These are phyloP conservation scores for Oikopleura albicans DNA, from an alignment of 23 tunicate species.

Conservation along the genomic window DNA sequence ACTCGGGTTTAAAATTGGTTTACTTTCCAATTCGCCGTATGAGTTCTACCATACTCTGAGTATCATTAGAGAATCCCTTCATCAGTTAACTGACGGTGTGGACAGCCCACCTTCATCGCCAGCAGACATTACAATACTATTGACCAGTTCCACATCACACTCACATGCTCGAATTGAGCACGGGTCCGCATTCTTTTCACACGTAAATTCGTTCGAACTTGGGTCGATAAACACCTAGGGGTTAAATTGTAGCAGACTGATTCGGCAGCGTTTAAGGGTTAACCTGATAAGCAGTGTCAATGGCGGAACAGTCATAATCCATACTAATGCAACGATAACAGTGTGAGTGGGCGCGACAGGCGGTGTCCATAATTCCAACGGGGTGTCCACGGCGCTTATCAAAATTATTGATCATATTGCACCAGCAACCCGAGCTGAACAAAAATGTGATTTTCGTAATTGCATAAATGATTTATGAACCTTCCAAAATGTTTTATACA, in stretches of 20 bases:
- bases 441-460: too few relatives aligned
- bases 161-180: neutral
- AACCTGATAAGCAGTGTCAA: neutral
- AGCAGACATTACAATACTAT: neutral
- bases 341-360: neutral
- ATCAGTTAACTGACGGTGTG: too few relatives aligned
- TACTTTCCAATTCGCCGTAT: too few relatives aligned
- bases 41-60: too few relatives aligned
- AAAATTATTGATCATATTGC: neutral
- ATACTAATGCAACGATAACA: neutral
- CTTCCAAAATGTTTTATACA: too few relatives aligned
- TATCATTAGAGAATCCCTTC: too few relatives aligned
- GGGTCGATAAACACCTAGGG: neutral
- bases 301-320: neutral
- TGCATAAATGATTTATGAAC: too few relatives aligned
- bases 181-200: constrained; percentile 9
- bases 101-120: too few relatives aligned
- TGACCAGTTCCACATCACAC: constrained; percentile 6
- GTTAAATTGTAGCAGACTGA: neutral
- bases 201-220: neutral
- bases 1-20: too few relatives aligned
- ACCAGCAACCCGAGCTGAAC: constrained; percentile 16
- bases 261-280: neutral
- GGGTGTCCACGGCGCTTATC: neutral
- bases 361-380: neutral